Evolutionary conservation across 2,888 invertebrate genomes (phyloP), one percentile per base, ranked within the genome.

Genomic region (Cotesia congregata): DNA sequence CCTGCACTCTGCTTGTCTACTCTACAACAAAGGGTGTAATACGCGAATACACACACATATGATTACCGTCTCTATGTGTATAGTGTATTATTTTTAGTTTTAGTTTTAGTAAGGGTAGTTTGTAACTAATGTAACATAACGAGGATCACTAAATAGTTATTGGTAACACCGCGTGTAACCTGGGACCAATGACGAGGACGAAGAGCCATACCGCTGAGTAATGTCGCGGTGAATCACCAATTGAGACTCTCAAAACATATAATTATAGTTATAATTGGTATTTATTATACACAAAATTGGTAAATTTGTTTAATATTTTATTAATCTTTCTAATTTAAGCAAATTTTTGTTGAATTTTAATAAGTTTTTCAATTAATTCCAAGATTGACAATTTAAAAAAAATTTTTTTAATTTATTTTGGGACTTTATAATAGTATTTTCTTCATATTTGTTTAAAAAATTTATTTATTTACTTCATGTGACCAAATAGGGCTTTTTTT

Each of bases 191-290:
- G 15, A 62, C n/a, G 5, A n/a, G 6, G 15, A 15, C 61, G 17
- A 12, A 61, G 17, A 12, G 62, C 5, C 12, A 12, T 50, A 7
- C 4, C 12, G 50, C 50, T 50, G 50, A 9, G 50, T 50, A 50
- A 50, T 9, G 50, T 50, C 76, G 75, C 80, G 80, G 84, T 86
- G 86, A 86, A 85, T 86, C 86, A 86, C 85, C 86, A 81, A 85
- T 86, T 83, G 86, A 85, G 86, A 85, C 85, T 84, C 83, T 83
- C 79, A 79, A 70, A 62, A 59, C 75, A 61, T 60, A 38, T 60
- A 67, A 68, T 77, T 74, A 64, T 72, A 67, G 60, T 30, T 50
- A 50, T 50, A 50, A 12, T 50, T 12, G 50, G 4, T 12, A 3
- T 7, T 50, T 50, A 12, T 50, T 7, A 50, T 41, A 20, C 71